Base-by-base conservation (phyloP, 2,113 vertebrate genomes). In the Rhizomys pruinosus region DNA sequence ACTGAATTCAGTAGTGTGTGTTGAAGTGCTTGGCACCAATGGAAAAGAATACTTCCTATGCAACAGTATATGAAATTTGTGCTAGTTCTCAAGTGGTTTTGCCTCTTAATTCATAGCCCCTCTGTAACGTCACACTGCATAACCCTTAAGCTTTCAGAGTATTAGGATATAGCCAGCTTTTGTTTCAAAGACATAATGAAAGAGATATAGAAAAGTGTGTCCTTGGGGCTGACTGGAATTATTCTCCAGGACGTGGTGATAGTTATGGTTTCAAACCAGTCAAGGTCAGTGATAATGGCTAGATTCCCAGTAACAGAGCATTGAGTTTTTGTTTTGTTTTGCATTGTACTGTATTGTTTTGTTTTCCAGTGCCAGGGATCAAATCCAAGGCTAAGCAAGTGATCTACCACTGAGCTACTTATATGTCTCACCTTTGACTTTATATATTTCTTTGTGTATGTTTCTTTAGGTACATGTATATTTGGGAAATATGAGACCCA, bases 21-120 rank as follows among this genome's bases (percentile, higher is more conserved):
- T 57, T 64, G n/a, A 47, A 16, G 92, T n/a, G 29, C 32, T 44
- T 77, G 66, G 23, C 66, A 42, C 7, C 69, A 77, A 57, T 68
- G 25, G 81, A 59, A 92, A 71, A 78, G 29, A 64, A 77, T 32
- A 61, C 22, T 93, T 96, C 47, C 55, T 84, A 42, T 69, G 34
- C 57, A 68, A 76, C 11, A 57, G 39, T 68, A 57, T 81, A 57
- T 57, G 93, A 69, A 68, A 93, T 39, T 63, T 69, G 71, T 90
- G 63, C 22, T 94, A n/a, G n/a, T n/a, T 89, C 47, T 16, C 77
- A 78, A 91, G 64, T n/a, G 76, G 37, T 88, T 90, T 94, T 27
- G 74, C 44, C 42, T 59, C 42, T 91, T 27, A 68, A n/a, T 17
- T 71, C 25, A 84, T 71, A 91, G 17, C 52, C 27, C 23, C 4